Conservation (phyloP, 2,888 invertebrate genomes). For the Nezara viridula region DNA sequence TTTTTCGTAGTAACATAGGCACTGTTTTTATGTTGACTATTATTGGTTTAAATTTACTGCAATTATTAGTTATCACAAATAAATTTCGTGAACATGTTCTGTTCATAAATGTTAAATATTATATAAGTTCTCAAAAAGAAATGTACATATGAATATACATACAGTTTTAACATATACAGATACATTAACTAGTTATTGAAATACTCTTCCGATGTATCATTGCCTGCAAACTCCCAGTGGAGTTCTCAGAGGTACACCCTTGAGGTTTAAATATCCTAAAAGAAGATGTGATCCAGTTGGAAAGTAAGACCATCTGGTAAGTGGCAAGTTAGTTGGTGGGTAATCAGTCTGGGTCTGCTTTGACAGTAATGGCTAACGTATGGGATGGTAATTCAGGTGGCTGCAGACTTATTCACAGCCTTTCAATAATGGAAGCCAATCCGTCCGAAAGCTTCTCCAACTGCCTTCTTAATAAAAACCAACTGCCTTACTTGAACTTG, state of each 20-base stretch:
- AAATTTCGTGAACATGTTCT: no score
- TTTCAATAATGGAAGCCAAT: slow-evolving; percentile 44
- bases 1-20: no score
- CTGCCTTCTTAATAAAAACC: slow-evolving; percentile 12
- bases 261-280: neutral
- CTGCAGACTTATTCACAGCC: slow-evolving; percentile 18
- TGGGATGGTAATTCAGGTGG: slow-evolving; percentile 12
- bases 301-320: slow-evolving; percentile 25
- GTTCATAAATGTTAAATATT: no score
- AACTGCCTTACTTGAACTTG: neutral
- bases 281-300: neutral
- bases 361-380: slow-evolving; percentile 33
- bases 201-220: neutral
- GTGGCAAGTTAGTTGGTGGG: neutral
- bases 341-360: neutral
- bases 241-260: neutral
- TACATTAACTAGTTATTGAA: neutral
- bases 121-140: no score
- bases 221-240: neutral
- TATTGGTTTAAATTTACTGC: no score
- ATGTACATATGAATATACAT: no score
- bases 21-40: no score
- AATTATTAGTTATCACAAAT: no score
- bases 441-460: neutral
- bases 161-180: neutral